Conservation (phyloP, 2,113 vertebrate genomes). For the Oryctolagus cuniculus region DNA sequence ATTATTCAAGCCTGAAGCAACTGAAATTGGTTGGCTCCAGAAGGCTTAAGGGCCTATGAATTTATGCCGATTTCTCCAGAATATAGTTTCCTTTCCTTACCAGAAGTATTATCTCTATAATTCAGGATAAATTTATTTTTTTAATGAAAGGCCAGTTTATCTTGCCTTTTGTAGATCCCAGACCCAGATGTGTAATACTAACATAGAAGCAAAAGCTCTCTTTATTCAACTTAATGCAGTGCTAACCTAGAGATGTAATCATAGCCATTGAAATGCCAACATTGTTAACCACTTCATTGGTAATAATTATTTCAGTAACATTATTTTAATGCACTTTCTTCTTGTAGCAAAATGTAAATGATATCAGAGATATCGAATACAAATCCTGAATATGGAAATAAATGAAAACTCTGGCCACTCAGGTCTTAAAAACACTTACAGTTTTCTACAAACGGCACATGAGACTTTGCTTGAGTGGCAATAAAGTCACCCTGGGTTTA, state of each 20-base stretch:
- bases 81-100: slow-evolving; percentile 17
- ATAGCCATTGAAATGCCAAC: background rate
- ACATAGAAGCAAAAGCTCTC: background rate
- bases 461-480: slow-evolving; percentile 4
- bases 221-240: background rate
- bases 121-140: background rate
- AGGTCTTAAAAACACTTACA: background rate
- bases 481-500: background rate
- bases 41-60: slow-evolving; percentile 16
- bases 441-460: background rate
- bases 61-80: slow-evolving; percentile 65
- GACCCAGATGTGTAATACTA: background rate
- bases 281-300: background rate
- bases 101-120: slow-evolving; percentile 14
- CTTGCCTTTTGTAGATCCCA: slow-evolving; percentile 22
- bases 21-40: slow-evolving; percentile 34
- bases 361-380: slow-evolving; percentile 1
- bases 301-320: background rate
- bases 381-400: background rate
- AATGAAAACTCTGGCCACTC: background rate
- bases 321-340: slow-evolving; percentile 8
- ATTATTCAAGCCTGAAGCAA: slow-evolving; percentile 56
- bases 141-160: slow-evolving; percentile 29
- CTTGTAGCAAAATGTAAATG: slow-evolving; percentile 15
- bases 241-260: background rate